phyloP scores from a whole-genome alignment of 2,113 vertebrate species.

The Pachycephala philippinensis region DNA sequence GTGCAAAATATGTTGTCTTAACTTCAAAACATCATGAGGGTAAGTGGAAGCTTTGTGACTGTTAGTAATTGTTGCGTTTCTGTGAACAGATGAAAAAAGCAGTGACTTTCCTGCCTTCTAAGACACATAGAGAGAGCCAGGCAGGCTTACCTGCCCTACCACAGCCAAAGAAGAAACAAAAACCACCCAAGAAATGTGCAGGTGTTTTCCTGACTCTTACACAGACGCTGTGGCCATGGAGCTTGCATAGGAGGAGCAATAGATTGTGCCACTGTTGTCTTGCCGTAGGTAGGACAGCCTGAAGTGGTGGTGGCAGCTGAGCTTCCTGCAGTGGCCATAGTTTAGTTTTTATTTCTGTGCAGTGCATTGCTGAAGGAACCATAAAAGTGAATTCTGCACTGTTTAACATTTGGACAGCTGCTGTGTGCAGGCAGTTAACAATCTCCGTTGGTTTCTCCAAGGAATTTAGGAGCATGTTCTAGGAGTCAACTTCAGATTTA shows the following conservation, averaged over 20 bases:
- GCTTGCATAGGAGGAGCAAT: neutral
- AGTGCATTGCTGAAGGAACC: neutral
- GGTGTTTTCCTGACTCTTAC: neutral
- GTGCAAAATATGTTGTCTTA: constrained; percentile 93
- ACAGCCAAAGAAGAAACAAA: neutral
- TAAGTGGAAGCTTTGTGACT: constrained; percentile 44
- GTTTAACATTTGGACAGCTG: neutral
- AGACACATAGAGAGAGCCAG: neutral
- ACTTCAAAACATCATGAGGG: constrained; percentile 99
- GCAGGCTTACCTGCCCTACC: neutral
- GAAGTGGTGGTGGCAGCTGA: neutral
- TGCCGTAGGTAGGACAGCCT: neutral
- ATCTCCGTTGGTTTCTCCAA: neutral
- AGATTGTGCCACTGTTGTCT: neutral
- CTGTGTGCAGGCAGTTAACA: neutral
- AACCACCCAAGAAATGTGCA: neutral
- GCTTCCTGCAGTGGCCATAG: neutral
- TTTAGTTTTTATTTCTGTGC: neutral
- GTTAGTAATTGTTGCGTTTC: neutral
- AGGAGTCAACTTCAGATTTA: neutral
- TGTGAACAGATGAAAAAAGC: neutral
- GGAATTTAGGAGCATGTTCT: neutral
- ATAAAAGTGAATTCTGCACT: neutral
- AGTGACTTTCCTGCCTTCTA: neutral
- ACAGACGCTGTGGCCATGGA: neutral